Evolutionary conservation across 2,113 vertebrate genomes (phyloP).

Genomic region (Daphoenositta chrysoptera): DNA sequence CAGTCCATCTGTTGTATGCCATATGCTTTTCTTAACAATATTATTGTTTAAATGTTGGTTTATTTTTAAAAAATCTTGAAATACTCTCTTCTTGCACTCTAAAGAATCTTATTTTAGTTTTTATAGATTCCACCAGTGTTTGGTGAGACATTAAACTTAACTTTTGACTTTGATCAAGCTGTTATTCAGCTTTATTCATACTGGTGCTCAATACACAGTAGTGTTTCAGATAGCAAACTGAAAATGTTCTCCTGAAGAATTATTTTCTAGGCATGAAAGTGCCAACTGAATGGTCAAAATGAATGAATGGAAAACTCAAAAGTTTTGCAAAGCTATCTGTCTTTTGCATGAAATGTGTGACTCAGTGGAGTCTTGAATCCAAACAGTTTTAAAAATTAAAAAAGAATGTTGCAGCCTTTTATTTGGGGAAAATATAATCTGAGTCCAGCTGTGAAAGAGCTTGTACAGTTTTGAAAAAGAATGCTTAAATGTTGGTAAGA

Average conservation of each 20-base stretch:
- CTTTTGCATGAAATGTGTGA: background rate
- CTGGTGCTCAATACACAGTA: background rate
- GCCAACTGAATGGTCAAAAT: background rate
- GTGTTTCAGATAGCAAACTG: background rate
- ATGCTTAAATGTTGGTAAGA: background rate
- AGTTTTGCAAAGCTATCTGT: background rate
- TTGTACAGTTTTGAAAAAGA: background rate
- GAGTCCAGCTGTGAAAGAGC: background rate
- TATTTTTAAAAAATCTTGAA: background rate
- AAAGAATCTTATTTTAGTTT: background rate
- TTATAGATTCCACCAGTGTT: background rate
- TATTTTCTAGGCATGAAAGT: background rate
- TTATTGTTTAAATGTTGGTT: background rate
- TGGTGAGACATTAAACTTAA: background rate
- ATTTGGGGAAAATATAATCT: background rate
- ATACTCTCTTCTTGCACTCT: background rate
- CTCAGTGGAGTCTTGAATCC: background rate
- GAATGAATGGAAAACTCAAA: background rate
- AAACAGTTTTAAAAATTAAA: background rate
- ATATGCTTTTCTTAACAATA: background rate
- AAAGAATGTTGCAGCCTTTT: background rate
- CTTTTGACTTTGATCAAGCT: background rate
- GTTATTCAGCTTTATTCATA: background rate
- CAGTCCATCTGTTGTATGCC: background rate
- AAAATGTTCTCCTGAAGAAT: background rate